Percentiles rank a stretch among this genome's conserved stretches.
These are phyloP conservation scores for Drosophila macrospina DNA, from an alignment of 2,888 invertebrate species.

Conservation along the genomic window DNA sequence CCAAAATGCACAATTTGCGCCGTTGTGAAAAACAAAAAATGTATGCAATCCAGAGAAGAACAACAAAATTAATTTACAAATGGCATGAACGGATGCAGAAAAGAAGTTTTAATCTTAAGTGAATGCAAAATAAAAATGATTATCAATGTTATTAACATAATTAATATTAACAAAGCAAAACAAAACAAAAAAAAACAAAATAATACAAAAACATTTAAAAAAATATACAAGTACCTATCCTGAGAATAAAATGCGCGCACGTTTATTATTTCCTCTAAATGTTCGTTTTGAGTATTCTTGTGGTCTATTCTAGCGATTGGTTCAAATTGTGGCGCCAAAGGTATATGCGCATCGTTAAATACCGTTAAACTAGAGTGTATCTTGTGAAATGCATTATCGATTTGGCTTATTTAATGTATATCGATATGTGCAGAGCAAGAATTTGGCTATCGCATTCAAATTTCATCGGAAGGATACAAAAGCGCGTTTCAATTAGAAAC, in stretches of 20 bases:
- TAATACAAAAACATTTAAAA: conserved; percentile 65
- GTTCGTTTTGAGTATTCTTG: conserved; percentile 62
- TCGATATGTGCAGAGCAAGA: neutral
- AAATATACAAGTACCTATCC: conserved; percentile 84
- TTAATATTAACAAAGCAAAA: conserved; percentile 82
- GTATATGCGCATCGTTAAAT: neutral
- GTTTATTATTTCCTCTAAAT: conserved; percentile 82
- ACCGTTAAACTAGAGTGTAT: neutral
- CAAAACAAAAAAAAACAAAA: conserved; percentile 54
- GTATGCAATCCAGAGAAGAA: conserved; percentile 72
- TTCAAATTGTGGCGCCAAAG: neutral
- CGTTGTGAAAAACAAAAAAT: conserved; percentile 57
- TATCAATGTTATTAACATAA: conserved; percentile 85
- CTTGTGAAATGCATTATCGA: neutral
- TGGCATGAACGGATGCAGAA: conserved; percentile 60
- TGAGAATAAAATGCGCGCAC: conserved; percentile 83
- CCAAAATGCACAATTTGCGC: conserved; percentile 44
- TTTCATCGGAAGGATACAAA: neutral
- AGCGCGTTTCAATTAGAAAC: too few relatives aligned
- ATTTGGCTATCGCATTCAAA: neutral
- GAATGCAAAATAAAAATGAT: conserved; percentile 71
- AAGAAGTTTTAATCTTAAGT: conserved; percentile 77
- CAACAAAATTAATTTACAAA: conserved; percentile 69
- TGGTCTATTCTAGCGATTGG: neutral
- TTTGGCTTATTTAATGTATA: neutral